A percentile compares a stretch with the other conserved stretches of the same genome.
phyloP scores from a whole-genome alignment of 2,797 vertebrate species.

The Periophthalmus magnuspinnatus region DNA sequence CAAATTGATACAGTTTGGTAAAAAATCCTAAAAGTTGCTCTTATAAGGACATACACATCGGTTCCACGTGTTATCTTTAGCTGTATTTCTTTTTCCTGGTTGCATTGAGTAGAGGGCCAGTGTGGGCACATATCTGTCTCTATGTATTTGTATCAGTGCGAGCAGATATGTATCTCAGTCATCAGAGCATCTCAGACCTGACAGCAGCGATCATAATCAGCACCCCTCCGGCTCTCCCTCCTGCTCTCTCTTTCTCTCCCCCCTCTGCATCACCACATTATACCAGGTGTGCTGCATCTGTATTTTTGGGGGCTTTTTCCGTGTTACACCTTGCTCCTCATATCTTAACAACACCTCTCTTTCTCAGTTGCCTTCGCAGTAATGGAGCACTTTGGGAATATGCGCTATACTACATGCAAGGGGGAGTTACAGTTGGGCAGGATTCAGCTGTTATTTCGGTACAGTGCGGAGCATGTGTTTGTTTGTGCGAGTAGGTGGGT shows the following conservation, averaged over 20 bases:
- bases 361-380: conserved; percentile 34
- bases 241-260: conserved; percentile 42
- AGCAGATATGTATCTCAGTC: conserved; percentile 66
- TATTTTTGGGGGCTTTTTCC: conserved; percentile 38
- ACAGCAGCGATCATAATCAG: conserved; percentile 68
- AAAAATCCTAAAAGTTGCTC: background rate
- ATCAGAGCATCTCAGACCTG: conserved; percentile 68
- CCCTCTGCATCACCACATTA: conserved; percentile 25
- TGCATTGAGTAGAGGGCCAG: conserved; percentile 37
- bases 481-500: conserved; percentile 41
- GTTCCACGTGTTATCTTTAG: background rate
- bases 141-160: conserved; percentile 57
- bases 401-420: conserved; percentile 39
- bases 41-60: background rate
- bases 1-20: background rate
- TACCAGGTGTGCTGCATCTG: conserved; percentile 34
- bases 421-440: conserved; percentile 41
- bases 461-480: conserved; percentile 29
- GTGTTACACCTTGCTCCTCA: conserved; percentile 32
- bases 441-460: conserved; percentile 47
- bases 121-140: conserved; percentile 59
- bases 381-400: conserved; percentile 65
- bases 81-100: conserved; percentile 30
- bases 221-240: conserved; percentile 52
- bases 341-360: conserved; percentile 44